phyloP scores from a whole-genome alignment of 1,140 invertebrate species.

The Plutomurus gul region DNA sequence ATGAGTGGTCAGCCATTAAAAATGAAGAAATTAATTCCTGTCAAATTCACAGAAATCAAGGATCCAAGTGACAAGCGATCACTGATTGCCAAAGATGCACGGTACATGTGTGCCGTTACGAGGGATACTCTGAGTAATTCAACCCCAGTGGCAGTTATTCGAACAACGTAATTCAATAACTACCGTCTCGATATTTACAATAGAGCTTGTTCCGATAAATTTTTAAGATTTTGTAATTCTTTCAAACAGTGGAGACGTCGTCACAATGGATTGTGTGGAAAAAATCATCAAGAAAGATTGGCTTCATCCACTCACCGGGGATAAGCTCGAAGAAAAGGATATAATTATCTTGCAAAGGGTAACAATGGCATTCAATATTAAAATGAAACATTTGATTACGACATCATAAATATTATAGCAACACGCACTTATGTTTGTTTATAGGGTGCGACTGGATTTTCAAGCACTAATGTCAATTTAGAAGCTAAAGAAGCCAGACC shows the following conservation, averaged over 20 bases:
- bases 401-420: too few relatives aligned
- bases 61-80: slow-evolving; percentile 78
- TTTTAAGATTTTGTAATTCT: too few relatives aligned
- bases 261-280: slow-evolving; percentile 95
- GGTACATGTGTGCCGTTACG: slow-evolving; percentile 97
- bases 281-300: slow-evolving; percentile 97
- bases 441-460: slow-evolving; percentile 92
- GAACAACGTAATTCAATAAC: slow-evolving; percentile 73
- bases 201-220: too few relatives aligned
- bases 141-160: slow-evolving; percentile 88
- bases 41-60: slow-evolving; percentile 91
- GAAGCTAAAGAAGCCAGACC: slow-evolving; percentile 84
- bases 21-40: slow-evolving; percentile 88
- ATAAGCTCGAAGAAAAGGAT: slow-evolving; percentile 87
- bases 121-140: slow-evolving; percentile 95
- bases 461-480: slow-evolving; percentile 80
- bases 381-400: too few relatives aligned
- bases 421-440: slow-evolving; percentile 56
- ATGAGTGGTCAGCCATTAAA: slow-evolving; percentile 87
- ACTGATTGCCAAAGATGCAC: slow-evolving; percentile 78
- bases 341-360: slow-evolving; percentile 89
- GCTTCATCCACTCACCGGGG: slow-evolving; percentile 89
- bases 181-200: background rate
- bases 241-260: slow-evolving; percentile 80
- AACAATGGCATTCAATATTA: slow-evolving; percentile 54